Percentiles rank a stretch among this genome's conserved stretches.
phyloP scores from a whole-genome alignment of 1,140 invertebrate species.

The Eurytemora carolleeae region DNA sequence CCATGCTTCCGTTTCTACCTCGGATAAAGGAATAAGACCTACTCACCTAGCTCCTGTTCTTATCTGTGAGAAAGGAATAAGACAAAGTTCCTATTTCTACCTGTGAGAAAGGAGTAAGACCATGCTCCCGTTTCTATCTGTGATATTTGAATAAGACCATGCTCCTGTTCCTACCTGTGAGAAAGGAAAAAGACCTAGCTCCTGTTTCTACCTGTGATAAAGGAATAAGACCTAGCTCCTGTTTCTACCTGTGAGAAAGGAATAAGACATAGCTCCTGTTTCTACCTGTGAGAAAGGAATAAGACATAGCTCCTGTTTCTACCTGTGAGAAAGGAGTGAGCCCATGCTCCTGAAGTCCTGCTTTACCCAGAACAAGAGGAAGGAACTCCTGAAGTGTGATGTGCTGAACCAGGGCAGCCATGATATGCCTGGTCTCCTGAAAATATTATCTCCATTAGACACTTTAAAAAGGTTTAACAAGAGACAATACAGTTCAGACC shows the following conservation, averaged over 20 bases:
- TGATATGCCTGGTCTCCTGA: conserved; percentile 57
- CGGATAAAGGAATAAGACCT: neutral
- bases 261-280: no score
- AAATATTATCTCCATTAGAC: conserved; percentile 71
- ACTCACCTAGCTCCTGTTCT: no score
- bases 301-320: neutral
- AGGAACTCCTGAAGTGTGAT: conserved; percentile 85
- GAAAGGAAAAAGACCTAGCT: neutral
- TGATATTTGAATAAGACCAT: neutral
- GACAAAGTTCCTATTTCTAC: no score
- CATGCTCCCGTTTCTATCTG: neutral
- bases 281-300: neutral
- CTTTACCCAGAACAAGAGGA: conserved; percentile 29
- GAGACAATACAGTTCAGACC: no score
- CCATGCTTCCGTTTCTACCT: neutral
- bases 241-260: no score
- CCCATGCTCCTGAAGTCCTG: no score
- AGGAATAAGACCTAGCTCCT: no score
- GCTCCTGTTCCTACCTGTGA: no score
- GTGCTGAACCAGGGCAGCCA: conserved; percentile 74
- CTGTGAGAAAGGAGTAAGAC: neutral
- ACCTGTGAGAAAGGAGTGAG: neutral
- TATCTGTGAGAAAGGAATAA: no score
- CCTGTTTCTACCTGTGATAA: neutral
- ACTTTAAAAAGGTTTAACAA: conserved; percentile 27